Conservation (phyloP, 2,113 vertebrate species). For the Spea multiplicata region DNA sequence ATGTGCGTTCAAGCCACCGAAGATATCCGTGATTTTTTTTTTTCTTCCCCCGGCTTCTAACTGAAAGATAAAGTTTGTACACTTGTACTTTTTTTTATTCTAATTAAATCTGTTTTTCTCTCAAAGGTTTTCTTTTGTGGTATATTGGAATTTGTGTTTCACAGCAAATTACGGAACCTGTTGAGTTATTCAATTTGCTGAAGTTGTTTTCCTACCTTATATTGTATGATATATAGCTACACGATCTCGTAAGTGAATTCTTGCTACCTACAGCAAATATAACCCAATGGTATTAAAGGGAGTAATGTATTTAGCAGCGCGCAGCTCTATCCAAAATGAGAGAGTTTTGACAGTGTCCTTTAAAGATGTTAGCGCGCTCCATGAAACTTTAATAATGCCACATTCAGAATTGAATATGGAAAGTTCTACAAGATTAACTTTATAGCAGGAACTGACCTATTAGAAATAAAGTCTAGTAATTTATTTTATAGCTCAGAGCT, state of each 20-base stretch:
- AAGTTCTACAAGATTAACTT: slow-evolving; percentile 49
- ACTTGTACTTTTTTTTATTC: slow-evolving; percentile 51
- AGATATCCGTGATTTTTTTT: no score
- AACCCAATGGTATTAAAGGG: slow-evolving; percentile 7
- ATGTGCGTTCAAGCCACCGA: no score
- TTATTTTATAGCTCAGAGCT: slow-evolving; percentile 48
- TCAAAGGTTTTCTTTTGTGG: not conserved
- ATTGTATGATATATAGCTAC: slow-evolving; percentile 23
- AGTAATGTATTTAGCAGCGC: slow-evolving; percentile 8
- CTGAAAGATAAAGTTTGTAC: not conserved
- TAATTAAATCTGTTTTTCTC: not conserved
- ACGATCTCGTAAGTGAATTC: slow-evolving; percentile 1
- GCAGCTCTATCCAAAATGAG: slow-evolving; percentile 25
- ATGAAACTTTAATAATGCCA: slow-evolving; percentile 50
- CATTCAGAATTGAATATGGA: slow-evolving; percentile 49
- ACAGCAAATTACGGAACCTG: not conserved
- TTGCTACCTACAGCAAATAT: slow-evolving; percentile 12
- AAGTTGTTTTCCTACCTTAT: not conserved
- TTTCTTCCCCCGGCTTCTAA: not conserved
- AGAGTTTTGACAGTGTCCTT: slow-evolving; percentile 42
- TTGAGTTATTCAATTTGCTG: not conserved
- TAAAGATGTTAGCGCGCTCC: slow-evolving; percentile 46
- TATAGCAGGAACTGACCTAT: slow-evolving; percentile 47
- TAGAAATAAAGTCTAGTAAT: slow-evolving; percentile 49
- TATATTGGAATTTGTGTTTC: slow-evolving; percentile 9